Conservation (phyloP, 64 coral and sea anemone species). For the Porites australiensis region DNA sequence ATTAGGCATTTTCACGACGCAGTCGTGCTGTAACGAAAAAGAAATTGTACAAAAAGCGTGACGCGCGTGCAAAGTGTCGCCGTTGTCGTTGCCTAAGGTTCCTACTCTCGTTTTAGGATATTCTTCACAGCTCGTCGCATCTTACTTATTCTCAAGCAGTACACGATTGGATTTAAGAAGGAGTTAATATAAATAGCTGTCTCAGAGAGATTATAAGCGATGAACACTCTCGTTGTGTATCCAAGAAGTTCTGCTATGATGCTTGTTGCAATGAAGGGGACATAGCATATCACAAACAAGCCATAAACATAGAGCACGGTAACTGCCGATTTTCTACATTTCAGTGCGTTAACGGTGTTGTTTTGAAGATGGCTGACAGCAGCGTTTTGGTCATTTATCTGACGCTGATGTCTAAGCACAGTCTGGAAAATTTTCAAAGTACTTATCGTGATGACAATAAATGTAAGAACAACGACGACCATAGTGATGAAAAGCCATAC, state of each 20-base stretch:
- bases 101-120: neutral
- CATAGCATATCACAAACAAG: slow-evolving; percentile 63
- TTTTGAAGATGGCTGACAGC: slow-evolving; percentile 23
- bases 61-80: no score
- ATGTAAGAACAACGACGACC: neutral
- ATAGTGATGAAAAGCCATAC: slow-evolving; percentile 4
- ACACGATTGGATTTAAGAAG: slow-evolving; percentile 61
- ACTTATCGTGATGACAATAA: slow-evolving; percentile 35
- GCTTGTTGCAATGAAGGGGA: slow-evolving; percentile 43
- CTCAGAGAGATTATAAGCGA: slow-evolving; percentile 42
- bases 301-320: slow-evolving; percentile 60
- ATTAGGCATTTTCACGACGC: no score
- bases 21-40: no score
- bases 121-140: slow-evolving; percentile 53
- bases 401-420: neutral
- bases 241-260: slow-evolving; percentile 9
- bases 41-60: no score
- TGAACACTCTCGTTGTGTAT: slow-evolving; percentile 38
- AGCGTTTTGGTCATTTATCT: neutral
- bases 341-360: no score
- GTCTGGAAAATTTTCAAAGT: slow-evolving; percentile 35
- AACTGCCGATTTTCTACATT: no score
- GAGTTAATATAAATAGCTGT: slow-evolving; percentile 72
- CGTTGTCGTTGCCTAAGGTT: no score
- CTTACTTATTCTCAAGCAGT: slow-evolving; percentile 68